Evolutionary conservation across 2,797 vertebrate species (phyloP), one percentile per base, ranked within the genome.

Genomic region (Rhinophrynus dorsalis): DNA sequence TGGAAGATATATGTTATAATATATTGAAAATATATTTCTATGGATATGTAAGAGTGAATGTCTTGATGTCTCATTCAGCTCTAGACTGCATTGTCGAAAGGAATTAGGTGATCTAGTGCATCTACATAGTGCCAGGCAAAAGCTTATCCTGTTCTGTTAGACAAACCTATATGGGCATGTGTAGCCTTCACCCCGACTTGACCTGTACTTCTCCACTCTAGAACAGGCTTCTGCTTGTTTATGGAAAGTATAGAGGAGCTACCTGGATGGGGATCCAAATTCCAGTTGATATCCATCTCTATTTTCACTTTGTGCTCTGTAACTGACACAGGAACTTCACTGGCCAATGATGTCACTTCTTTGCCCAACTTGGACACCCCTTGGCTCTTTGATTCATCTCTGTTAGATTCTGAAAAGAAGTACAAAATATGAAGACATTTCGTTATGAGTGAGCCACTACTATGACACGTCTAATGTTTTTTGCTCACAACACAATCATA

Each of bases 251-350:
- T 5, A 38, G 23, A 56, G 66, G 38, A 69, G 38, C 29, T 77
- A 80, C 78, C 78, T 82, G 52, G 47, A 24, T 72, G 30, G 0
- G 1, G 21, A 44, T 58, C 54, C 18, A 56, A 33, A 70, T 68
- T 74, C 33, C 48, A 67, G 40, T 71, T 68, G 3, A 0, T 21
- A 48, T 69, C 78, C 76, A 59, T 75, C 35, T 83, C 79, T 35
- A 73, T 51, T 27, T 54, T 66, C 3, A 60, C 7, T 48, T 20
- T 73, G 29, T 9, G 12, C 15, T 73, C 62, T 60, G 29, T 4
- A 7, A 2, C 18, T 13, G 26, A 15, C 27, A 20, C 9, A 9
- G 23, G 27, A 5, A 33, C 47, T 2, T 60, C 37, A 11, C 15
- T 33, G 20, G 2, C 13, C 21, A 37, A 6, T 1, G 12, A 9